Conservation (phyloP, 2,888 invertebrate genomes). For the Branchipolynoe longqiensis region DNA sequence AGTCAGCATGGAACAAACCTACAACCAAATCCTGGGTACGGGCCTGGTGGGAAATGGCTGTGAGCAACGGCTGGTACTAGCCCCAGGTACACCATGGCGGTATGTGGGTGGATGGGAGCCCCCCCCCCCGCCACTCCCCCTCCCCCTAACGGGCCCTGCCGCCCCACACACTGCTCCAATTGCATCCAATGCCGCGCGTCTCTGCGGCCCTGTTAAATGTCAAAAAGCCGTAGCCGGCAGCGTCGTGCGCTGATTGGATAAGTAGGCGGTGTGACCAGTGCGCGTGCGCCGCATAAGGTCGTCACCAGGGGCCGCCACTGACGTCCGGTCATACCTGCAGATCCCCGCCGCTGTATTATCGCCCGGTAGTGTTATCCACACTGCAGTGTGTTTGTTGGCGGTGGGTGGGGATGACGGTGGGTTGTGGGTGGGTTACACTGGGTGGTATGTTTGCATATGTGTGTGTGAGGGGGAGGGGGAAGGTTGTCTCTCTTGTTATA, state of each 20-base stretch:
- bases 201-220: slow-evolving; percentile 50
- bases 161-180: slow-evolving; percentile 17
- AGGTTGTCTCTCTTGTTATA: too few species aligned
- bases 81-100: too few species aligned
- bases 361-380: slow-evolving; percentile 18
- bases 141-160: not conserved
- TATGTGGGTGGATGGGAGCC: too few species aligned
- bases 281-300: slow-evolving; percentile 55
- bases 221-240: slow-evolving; percentile 40
- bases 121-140: not conserved
- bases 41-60: too few species aligned
- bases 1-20: too few species aligned
- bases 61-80: too few species aligned
- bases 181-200: slow-evolving; percentile 3
- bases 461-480: too few species aligned
- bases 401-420: too few species aligned
- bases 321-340: slow-evolving; percentile 21
- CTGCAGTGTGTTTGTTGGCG: too few species aligned
- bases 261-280: slow-evolving; percentile 51
- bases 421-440: too few species aligned
- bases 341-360: slow-evolving; percentile 27
- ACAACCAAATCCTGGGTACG: too few species aligned
- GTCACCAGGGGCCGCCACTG: slow-evolving; percentile 14
- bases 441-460: too few species aligned
- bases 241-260: slow-evolving; percentile 35